Percentiles rank a stretch among this genome's conserved stretches.
phyloP scores from a whole-genome alignment of 2,797 vertebrate genomes.

The Psittacula derbiana region DNA sequence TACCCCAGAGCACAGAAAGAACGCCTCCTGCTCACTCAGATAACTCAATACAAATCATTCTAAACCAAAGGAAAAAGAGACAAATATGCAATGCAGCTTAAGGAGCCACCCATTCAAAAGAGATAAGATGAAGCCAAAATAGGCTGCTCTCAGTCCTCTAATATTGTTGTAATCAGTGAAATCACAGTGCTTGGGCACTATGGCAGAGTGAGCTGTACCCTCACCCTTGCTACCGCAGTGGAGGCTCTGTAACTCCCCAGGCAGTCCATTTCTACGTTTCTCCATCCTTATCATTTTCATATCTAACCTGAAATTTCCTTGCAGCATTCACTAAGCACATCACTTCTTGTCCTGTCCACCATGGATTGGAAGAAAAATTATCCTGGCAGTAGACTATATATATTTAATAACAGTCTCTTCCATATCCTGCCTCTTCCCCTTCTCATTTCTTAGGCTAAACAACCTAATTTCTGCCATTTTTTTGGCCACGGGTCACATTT shows the following conservation, averaged over 20 bases:
- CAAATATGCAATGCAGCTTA: neutral
- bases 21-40: neutral
- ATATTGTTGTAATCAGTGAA: neutral
- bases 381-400: neutral
- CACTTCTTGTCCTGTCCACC: neutral
- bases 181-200: neutral
- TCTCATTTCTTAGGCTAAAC: neutral
- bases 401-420: neutral
- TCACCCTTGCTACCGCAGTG: neutral
- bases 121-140: neutral
- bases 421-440: neutral
- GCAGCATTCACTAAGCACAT: neutral
- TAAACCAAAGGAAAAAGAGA: neutral
- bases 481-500: neutral
- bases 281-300: neutral
- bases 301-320: slow-evolving; percentile 11
- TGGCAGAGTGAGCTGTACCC: neutral
- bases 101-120: neutral
- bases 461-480: neutral
- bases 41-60: neutral
- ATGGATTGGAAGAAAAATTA: neutral
- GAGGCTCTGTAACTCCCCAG: neutral
- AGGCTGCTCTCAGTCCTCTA: neutral
- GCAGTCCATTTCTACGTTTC: slow-evolving; percentile 1
- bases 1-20: neutral